A percentile compares a stretch with the other conserved stretches of the same genome.
Evolutionary conservation across 2,113 vertebrate genomes (phyloP).

Genomic region (Phylloscopus trochilus): DNA sequence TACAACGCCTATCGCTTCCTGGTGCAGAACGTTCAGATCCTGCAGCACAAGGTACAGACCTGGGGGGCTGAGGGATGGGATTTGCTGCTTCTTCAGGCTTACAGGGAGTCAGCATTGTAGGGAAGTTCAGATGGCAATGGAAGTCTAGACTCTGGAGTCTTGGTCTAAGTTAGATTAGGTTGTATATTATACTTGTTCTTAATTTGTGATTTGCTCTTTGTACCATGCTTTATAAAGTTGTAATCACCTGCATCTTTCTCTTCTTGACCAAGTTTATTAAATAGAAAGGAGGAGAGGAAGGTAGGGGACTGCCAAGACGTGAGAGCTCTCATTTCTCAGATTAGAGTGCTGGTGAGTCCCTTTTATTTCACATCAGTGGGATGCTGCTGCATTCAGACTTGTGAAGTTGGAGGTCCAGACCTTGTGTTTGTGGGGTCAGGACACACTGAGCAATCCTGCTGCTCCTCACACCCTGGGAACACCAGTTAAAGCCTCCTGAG

Average conservation of each 20-base stretch:
- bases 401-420: not conserved
- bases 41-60: conserved; percentile 82
- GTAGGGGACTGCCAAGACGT: not conserved
- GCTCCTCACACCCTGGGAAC: not conserved
- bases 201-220: not conserved
- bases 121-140: not conserved
- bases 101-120: not conserved
- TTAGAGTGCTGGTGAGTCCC: not conserved
- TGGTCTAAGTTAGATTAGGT: not conserved
- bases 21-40: conserved; percentile 88
- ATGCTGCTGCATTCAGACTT: not conserved
- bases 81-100: not conserved
- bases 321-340: not conserved
- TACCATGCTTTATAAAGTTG: not conserved
- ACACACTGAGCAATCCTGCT: not conserved
- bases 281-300: not conserved
- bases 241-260: not conserved
- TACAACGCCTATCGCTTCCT: conserved; percentile 98
- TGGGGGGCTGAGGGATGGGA: fast-evolving
- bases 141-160: not conserved
- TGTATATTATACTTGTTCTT: not conserved
- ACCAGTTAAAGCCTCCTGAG: not conserved
- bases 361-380: not conserved
- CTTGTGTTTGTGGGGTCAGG: not conserved
- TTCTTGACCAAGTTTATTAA: not conserved